These are phyloP conservation scores for Microtus ochrogaster DNA, from an alignment of 2,113 vertebrate species.

Conservation along the genomic window DNA sequence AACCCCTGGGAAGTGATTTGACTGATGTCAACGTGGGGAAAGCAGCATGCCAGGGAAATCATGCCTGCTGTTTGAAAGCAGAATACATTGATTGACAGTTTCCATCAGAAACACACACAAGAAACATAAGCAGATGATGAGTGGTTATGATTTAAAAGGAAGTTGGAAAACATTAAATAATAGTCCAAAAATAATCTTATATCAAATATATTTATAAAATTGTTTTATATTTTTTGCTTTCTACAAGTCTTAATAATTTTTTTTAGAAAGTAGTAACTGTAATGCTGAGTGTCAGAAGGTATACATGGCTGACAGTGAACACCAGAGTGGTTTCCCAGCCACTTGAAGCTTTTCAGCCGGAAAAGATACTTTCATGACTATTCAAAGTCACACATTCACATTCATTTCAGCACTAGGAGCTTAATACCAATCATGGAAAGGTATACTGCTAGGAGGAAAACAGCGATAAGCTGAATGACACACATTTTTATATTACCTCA, in stretches of 20 bases:
- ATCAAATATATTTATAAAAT: neutral
- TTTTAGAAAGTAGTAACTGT: neutral
- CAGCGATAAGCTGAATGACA: neutral
- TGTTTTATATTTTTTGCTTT: neutral
- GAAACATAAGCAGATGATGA: neutral
- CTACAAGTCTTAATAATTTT: neutral
- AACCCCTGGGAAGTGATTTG: neutral
- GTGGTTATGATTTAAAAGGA: neutral
- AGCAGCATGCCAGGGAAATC: neutral
- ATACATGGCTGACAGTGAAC: slow-evolving; percentile 14
- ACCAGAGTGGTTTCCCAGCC: neutral
- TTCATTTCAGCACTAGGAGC: slow-evolving; percentile 37
- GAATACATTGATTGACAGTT: neutral
- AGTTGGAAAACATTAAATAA: neutral
- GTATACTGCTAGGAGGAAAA: neutral
- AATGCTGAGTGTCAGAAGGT: neutral
- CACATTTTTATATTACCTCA: neutral
- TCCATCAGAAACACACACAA: neutral
- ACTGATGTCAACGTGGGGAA: neutral
- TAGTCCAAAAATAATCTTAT: neutral
- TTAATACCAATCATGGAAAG: slow-evolving; percentile 42
- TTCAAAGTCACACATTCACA: slow-evolving; percentile 40
- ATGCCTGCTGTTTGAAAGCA: neutral
- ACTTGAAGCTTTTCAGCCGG: neutral
- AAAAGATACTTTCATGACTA: neutral